Percentiles rank a stretch among this genome's conserved stretches.
These are phyloP conservation scores for Apis dorsata DNA, from an alignment of 1,140 invertebrate genomes.

Conservation along the genomic window DNA sequence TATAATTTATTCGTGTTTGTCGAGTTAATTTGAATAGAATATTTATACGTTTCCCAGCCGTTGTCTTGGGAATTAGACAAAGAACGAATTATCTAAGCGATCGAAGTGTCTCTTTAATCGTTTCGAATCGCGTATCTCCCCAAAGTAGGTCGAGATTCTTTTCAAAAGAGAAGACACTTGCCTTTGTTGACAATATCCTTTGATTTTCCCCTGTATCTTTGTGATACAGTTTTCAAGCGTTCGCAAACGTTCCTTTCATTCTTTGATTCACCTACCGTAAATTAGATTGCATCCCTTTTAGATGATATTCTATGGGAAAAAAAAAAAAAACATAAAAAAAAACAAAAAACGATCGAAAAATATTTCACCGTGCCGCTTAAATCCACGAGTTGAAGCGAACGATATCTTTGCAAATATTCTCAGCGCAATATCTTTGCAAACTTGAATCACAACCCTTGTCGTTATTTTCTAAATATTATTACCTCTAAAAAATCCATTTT, in stretches of 20 bases:
- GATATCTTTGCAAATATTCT: too few relatives aligned
- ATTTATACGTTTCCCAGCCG: too few relatives aligned
- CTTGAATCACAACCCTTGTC: too few relatives aligned
- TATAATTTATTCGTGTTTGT: too few relatives aligned
- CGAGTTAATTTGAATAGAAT: too few relatives aligned
- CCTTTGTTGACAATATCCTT: constrained; percentile 7
- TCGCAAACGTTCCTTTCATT: constrained; percentile 5
- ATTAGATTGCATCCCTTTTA: neutral
- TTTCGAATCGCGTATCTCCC: neutral
- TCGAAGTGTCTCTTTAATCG: neutral
- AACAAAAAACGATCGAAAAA: neutral
- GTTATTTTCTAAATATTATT: too few relatives aligned
- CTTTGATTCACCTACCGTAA: neutral
- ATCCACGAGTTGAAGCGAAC: too few relatives aligned
- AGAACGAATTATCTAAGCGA: neutral
- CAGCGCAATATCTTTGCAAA: too few relatives aligned
- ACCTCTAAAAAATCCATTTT: neutral
- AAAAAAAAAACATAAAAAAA: neutral
- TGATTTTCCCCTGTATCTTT: neutral
- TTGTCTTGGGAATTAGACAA: too few relatives aligned
- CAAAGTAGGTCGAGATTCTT: neutral
- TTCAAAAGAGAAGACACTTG: neutral
- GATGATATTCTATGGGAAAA: neutral
- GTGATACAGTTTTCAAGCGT: neutral
- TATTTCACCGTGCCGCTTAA: neutral